Evolutionary conservation across 2,113 vertebrate genomes (phyloP).

Genomic region (Chaenogobius annularis): DNA sequence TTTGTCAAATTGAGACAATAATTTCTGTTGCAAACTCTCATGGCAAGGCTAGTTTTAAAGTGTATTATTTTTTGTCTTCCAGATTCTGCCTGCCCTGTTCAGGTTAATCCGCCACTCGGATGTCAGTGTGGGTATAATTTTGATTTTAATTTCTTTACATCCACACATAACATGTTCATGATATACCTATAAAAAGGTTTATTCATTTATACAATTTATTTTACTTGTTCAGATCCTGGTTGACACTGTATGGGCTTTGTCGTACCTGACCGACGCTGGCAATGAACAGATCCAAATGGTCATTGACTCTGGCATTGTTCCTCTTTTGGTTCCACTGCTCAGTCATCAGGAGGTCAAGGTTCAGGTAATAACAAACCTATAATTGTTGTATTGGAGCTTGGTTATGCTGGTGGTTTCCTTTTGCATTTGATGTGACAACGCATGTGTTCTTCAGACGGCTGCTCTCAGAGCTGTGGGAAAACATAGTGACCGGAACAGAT

Average conservation of each 20-base stretch:
- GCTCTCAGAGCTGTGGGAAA: slow-evolving; percentile 95
- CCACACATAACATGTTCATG: background rate
- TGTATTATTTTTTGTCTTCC: slow-evolving; percentile 28
- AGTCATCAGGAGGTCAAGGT: slow-evolving; percentile 99
- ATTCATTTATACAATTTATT: no score
- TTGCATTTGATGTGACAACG: background rate
- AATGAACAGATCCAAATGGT: slow-evolving; percentile 99
- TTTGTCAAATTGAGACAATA: background rate
- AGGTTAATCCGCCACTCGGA: slow-evolving; percentile 98
- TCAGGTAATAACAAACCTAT: slow-evolving; percentile 80
- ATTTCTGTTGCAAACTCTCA: background rate
- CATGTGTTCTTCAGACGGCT: slow-evolving; percentile 81
- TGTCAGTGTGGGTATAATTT: slow-evolving; percentile 89
- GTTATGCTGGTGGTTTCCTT: background rate
- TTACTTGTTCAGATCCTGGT: slow-evolving; percentile 94
- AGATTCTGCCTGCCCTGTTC: slow-evolving; percentile 97
- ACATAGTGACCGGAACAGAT: slow-evolving; percentile 98
- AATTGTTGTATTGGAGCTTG: background rate
- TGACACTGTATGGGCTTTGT: slow-evolving; percentile 98
- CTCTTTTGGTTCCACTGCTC: slow-evolving; percentile 95
- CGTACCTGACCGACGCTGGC: slow-evolving; percentile 96
- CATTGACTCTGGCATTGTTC: slow-evolving; percentile 96
- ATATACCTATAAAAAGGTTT: background rate
- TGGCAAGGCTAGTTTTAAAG: background rate
- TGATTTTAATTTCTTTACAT: background rate